A percentile compares a stretch with the other conserved stretches of the same genome.
These are phyloP conservation scores for Sphaerodactylus townsendi DNA, from an alignment of 2,113 vertebrate species.

Conservation along the genomic window DNA sequence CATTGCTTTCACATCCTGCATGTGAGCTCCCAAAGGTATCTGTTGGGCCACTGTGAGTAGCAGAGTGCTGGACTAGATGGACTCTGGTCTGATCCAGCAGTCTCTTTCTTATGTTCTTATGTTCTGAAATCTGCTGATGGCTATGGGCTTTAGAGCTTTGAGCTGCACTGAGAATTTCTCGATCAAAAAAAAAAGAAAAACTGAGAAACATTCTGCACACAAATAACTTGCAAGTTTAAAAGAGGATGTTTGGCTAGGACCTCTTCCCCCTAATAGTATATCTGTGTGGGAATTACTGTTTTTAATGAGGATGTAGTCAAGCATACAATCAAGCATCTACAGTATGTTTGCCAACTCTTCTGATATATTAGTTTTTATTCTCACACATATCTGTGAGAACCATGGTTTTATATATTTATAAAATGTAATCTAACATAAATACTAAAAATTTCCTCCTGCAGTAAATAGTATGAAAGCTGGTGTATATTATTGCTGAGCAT, in stretches of 20 bases:
- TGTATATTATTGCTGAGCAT: not conserved
- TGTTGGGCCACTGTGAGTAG: no score
- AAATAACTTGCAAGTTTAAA: not conserved
- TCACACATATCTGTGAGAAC: not conserved
- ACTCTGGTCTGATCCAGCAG: no score
- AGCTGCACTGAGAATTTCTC: not conserved
- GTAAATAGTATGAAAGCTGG: constrained; percentile 13
- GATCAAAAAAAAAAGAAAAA: not conserved
- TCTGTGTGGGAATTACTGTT: not conserved
- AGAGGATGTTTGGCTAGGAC: not conserved
- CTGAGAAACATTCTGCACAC: not conserved
- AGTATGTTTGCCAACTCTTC: not conserved
- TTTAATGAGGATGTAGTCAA: not conserved
- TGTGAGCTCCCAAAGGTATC: no score
- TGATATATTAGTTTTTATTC: no score
- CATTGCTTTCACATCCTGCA: no score
- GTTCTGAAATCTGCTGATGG: no score
- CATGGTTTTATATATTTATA: constrained; percentile 17
- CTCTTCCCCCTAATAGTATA: not conserved
- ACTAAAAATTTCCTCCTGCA: not conserved
- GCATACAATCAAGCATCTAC: not conserved
- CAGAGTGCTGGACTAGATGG: no score
- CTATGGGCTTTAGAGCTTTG: no score
- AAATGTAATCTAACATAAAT: constrained; percentile 14
- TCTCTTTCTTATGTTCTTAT: no score